Evolutionary conservation across 2,888 invertebrate species (phyloP), one percentile per base, ranked within the genome.

Genomic region (Dryobota labecula): DNA sequence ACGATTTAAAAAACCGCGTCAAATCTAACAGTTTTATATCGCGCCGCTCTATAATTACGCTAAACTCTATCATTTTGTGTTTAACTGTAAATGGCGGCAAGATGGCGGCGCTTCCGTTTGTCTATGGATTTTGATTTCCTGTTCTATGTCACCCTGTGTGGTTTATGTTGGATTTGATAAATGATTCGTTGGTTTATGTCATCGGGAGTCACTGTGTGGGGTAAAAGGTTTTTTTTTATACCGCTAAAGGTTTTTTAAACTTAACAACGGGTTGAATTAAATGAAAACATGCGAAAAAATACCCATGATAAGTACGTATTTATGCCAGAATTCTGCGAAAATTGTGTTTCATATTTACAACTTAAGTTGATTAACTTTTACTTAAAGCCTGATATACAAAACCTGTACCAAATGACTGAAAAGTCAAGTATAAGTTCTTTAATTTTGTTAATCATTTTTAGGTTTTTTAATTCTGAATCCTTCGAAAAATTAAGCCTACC

Each of bases 31-130:
- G 92, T 84, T 88, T 69, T 78, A 86, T 71, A 54, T 51, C 65
- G 20, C 43, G 70, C 94, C 94, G 94, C 94, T 89, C 93, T 94
- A 88, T 94, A 91, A 95, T 95, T 91, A 93, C 51, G 90, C 90
- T 94, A 94, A 94, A 91, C 91, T 87, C 82, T 89, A 82, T 84
- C 76, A 86, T 86, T 83, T 85, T 73, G 75, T 83, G 84, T 88
- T 87, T 87, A 87, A 85, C 85, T 86, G 85, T 90, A 87, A 88
- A 86, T 82, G 86, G 73, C 66, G 64, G 75, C 76, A 81, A 79
- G 70, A 82, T 78, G 85, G 84, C 82, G 81, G 69, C 57, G 85
- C 86, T 88, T 90, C 90, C 91, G 90, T 86, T 90, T 82, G 74
- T 80, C 80, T 83, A 80, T 82, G 74, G 82, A 72, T 70, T 81